These are phyloP conservation scores for Tympanoctomys barrerae DNA, from an alignment of 2,797 vertebrate genomes.

Conservation along the genomic window DNA sequence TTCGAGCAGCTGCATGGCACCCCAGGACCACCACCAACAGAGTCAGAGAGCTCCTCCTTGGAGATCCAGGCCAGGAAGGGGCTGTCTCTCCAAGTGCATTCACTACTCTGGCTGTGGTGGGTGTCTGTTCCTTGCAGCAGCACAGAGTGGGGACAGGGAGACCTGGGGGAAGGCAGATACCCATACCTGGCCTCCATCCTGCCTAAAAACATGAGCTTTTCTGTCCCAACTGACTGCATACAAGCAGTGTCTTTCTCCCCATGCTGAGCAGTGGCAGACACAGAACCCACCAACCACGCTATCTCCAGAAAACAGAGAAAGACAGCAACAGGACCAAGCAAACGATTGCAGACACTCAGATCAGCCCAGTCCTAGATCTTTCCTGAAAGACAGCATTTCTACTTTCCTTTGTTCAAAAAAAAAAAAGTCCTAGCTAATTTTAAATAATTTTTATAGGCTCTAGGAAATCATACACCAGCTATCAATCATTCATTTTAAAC, in stretches of 20 bases:
- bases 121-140: neutral
- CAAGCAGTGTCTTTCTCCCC: neutral
- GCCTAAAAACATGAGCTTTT: neutral
- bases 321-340: neutral
- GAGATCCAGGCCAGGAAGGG: neutral
- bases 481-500: neutral
- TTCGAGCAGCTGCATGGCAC: neutral
- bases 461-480: neutral
- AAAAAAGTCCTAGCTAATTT: neutral
- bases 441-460: neutral
- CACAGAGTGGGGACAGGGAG: neutral
- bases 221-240: neutral
- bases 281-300: neutral
- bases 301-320: neutral
- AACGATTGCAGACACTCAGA: neutral
- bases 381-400: neutral
- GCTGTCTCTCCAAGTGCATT: neutral
- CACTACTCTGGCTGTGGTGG: neutral
- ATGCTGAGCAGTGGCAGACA: neutral
- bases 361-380: neutral
- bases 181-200: no score
- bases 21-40: neutral
- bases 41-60: neutral
- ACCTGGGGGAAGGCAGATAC: fast-evolving
- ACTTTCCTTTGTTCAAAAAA: neutral